phyloP scores from a whole-genome alignment of 1,140 invertebrate species.

The Maniola jurtina region DNA sequence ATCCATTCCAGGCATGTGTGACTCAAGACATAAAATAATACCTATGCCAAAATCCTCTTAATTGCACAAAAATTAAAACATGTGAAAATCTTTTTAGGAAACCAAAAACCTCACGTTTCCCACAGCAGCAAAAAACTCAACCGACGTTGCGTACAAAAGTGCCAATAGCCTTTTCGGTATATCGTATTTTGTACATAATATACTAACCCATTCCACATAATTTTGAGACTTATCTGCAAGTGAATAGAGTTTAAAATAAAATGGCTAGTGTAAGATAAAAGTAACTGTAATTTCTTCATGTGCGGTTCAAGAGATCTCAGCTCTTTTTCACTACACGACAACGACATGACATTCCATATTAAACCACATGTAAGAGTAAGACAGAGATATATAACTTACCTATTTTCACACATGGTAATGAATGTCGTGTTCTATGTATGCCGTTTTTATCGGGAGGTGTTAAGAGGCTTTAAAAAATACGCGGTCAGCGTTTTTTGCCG shows the following conservation, averaged over 20 bases:
- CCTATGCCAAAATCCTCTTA: too few species aligned
- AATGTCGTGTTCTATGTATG: constrained; percentile 1
- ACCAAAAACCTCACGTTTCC: constrained; percentile 13
- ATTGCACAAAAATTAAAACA: constrained; percentile 11
- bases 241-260: neutral
- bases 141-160: constrained; percentile 11
- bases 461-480: constrained; percentile 15
- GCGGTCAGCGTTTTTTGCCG: constrained; percentile 30
- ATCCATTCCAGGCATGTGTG: too few species aligned
- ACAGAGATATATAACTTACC: neutral
- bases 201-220: constrained; percentile 1
- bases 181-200: constrained; percentile 18
- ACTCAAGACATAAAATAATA: too few species aligned
- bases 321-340: neutral
- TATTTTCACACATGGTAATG: constrained; percentile 10
- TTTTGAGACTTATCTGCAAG: neutral
- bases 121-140: constrained; percentile 17
- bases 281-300: constrained; percentile 33
- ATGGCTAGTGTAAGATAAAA: constrained; percentile 11
- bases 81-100: constrained; percentile 22
- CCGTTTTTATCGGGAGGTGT: neutral
- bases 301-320: constrained; percentile 23
- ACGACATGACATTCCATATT: constrained; percentile 3
- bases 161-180: constrained; percentile 24
- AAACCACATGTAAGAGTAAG: neutral